phyloP scores from a whole-genome alignment of 2,888 invertebrate species.

The Chrysotoxum bicinctum region DNA sequence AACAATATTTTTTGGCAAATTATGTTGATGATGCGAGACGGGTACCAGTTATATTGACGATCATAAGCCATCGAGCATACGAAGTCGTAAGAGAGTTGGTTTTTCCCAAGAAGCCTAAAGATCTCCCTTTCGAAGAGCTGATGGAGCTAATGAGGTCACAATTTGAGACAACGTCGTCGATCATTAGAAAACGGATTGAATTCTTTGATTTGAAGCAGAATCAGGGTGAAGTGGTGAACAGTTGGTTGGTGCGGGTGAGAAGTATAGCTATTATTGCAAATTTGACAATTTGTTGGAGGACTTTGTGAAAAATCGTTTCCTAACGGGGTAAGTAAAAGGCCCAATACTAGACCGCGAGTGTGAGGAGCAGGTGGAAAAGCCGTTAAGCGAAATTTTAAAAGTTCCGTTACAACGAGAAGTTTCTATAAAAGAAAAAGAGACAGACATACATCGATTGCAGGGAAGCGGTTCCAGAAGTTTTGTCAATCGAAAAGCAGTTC shows the following conservation, averaged over 20 bases:
- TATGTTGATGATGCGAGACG: background rate
- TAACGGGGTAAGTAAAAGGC: slow-evolving; percentile 17
- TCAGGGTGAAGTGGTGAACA: background rate
- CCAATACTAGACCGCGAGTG: slow-evolving; percentile 16
- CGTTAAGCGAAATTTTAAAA: background rate
- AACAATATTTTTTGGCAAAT: background rate
- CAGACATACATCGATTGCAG: background rate
- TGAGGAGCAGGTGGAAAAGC: background rate
- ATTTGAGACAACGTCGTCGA: slow-evolving; percentile 18
- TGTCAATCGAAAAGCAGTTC: background rate
- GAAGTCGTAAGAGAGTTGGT: slow-evolving; percentile 19
- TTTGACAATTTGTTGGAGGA: slow-evolving; percentile 9
- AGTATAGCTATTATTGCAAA: slow-evolving; percentile 25
- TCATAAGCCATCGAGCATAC: slow-evolving; percentile 2
- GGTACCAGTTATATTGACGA: slow-evolving; percentile 2
- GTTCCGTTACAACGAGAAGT: background rate
- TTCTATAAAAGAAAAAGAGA: too few relatives aligned
- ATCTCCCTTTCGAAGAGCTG: background rate
- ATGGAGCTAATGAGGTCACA: background rate
- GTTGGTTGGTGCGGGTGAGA: slow-evolving; percentile 5
- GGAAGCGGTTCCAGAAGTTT: background rate
- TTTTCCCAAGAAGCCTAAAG: slow-evolving; percentile 21
- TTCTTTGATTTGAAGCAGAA: slow-evolving; percentile 14
- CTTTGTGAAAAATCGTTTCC: slow-evolving; percentile 5
- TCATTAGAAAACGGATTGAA: background rate